Evolutionary conservation across 2,888 invertebrate genomes (phyloP).

Genomic region (Yponomeuta plumbellus): DNA sequence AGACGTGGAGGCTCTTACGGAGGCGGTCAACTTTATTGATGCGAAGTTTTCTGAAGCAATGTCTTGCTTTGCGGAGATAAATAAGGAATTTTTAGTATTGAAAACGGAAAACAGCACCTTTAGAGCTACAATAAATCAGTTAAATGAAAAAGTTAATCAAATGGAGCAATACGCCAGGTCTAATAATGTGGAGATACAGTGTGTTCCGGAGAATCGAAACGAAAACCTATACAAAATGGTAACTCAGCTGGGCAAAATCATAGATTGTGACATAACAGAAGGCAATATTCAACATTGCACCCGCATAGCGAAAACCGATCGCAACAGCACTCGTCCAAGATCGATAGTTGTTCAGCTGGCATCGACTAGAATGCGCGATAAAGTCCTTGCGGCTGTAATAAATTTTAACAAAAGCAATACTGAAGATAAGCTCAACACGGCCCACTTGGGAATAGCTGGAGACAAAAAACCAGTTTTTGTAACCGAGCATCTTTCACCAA

Average conservation of each 20-base stretch:
- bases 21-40: too few species aligned
- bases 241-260: conserved; percentile 12
- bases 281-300: conserved; percentile 17
- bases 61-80: too few species aligned
- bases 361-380: conserved; percentile 20
- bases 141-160: too few species aligned
- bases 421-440: not conserved
- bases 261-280: conserved; percentile 13
- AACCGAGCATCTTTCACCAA: conserved; percentile 3
- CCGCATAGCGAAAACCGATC: conserved; percentile 21
- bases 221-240: conserved; percentile 20
- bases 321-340: conserved; percentile 19
- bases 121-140: too few species aligned
- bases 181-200: conserved; percentile 23
- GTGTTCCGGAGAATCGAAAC: conserved; percentile 20
- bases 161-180: conserved; percentile 21
- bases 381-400: conserved; percentile 20
- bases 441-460: conserved; percentile 1
- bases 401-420: conserved; percentile 23
- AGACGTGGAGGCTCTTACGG: too few species aligned
- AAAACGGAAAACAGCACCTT: too few species aligned
- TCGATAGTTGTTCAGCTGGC: conserved; percentile 24
- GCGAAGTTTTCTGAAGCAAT: too few species aligned
- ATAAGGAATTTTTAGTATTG: too few species aligned
- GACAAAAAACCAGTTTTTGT: not conserved